Base-by-base conservation (phyloP, 2,888 invertebrate species). In the Agrenia bidenticulata region DNA sequence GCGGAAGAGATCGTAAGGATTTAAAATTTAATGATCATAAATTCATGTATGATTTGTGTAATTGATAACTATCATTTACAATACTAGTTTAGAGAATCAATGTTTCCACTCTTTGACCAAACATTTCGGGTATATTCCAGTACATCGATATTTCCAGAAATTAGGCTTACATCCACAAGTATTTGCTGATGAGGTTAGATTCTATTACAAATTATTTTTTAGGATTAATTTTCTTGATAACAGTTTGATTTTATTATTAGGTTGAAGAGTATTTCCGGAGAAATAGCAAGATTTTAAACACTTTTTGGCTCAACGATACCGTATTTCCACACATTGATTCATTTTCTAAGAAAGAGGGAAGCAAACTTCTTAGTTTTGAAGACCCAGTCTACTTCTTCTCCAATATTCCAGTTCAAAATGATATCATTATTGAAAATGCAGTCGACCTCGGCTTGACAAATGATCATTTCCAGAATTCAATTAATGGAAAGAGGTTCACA, bases 391-490 rank as follows among this genome's bases (percentile, higher is more conserved):
- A 51, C 24, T 23, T 51, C 5, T 21, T 51, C 13, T 51, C 51
- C 9, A 51, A 51, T 51, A 51, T 23, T 7, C 51, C 51, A 15
- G 5, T 5, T 51, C 2, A 21, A 23, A 15, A 7, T 15, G 51
- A 51, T 15, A 19, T 23, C 9, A 15, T 4, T 4, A 4, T 17
- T 7, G 51, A 51, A 24, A 15, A 51, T 4, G 4, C 21, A 21
- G 51, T 17, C 2, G 7, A 21, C 15, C 21, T 66, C 1, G 17
- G 45, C 15, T 55, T 66, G n/a, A 57, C 41, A 17, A 17, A 63
- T 21, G 66, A 66, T 41, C 63, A 66, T 21, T 24, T 66, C 7
- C n/a, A 19, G 19, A 66, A 66, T 27, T 13, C 37, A 13, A 27
- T 63, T 0, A 4, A 41, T 1, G 66, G 26, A 1, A 26, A 45